Percentiles rank a stretch among this genome's conserved stretches.
Conservation (phyloP, 1,140 invertebrate genomes). For the Caenorhabditis briggsae region DNA sequence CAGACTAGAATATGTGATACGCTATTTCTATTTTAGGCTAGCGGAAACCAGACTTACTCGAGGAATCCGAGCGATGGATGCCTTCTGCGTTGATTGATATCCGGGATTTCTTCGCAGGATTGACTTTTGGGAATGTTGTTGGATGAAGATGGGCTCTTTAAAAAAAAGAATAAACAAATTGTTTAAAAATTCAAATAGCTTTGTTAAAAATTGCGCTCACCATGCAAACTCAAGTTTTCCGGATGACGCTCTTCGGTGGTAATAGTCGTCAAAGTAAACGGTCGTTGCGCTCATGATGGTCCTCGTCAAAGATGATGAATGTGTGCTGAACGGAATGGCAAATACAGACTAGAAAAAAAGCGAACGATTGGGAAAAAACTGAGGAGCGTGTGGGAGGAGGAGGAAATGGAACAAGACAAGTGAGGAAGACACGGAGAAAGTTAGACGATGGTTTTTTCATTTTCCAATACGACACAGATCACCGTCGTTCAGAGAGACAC, state of each 20-base stretch:
- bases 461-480: not conserved
- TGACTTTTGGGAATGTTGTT: conserved; percentile 6
- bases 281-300: not conserved
- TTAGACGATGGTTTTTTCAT: not conserved
- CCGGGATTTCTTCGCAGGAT: conserved; percentile 4
- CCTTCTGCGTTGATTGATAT: conserved; percentile 1
- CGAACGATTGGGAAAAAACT: not conserved
- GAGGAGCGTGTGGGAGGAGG: not conserved
- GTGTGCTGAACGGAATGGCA: not conserved
- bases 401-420: not conserved
- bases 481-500: conserved; percentile 2
- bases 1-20: too few species aligned
- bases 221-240: conserved; percentile 25
- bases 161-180: too few species aligned
- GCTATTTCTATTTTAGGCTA: too few species aligned
- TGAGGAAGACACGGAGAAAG: not conserved
- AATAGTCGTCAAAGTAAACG: conserved; percentile 31
- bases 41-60: not conserved
- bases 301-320: not conserved
- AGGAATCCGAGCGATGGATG: conserved; percentile 33
- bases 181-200: too few species aligned
- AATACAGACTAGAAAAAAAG: not conserved
- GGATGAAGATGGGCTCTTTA: conserved; percentile 12
- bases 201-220: too few species aligned
- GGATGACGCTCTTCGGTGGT: conserved; percentile 17